Evolutionary conservation across 92 coral and sea anemone genomes (phyloP), one percentile per base, ranked within the genome.

Genomic region (Porites lobata): DNA sequence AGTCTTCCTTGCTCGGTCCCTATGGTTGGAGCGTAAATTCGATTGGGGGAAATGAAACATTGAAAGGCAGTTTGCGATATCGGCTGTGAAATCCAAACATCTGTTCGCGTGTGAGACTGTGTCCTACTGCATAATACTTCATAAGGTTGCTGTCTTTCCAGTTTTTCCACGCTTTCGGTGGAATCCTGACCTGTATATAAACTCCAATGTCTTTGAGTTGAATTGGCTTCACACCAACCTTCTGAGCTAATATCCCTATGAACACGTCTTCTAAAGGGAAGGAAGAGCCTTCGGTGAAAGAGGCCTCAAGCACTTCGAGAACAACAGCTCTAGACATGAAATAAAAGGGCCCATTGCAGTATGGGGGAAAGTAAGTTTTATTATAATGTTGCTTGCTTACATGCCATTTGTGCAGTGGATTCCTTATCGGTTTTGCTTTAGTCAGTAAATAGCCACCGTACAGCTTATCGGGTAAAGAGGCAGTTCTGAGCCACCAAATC

Each of bases 191-290:
- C 53, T 21, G 9, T 0, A 19, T 7, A 9, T 8, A 11, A 56
- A 26, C 19, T 1, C 69, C 20, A 1, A 19, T 15, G 1, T 14
- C 4, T 7, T 47, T n/a, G 1, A 77, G 69, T 1, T 54, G 54
- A 1, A 50, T 54, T 15, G 81, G 66, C 21, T n/a, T 26, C 3
- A 58, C 15, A 13, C 67, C 81, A n/a, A 56, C 8, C 9, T 56
- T 26, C 63, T 78, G 82, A 13, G 88, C 77, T 22, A 91, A 64
- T 26, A 81, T 67, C 4, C 94, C 94, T 57, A 87, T 80, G 21
- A 65, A 91, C 19, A 90, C 94, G 57, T 91, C 94, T 61, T 90
- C 93, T 14, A 79, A 71, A 11, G 77, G 87, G 2, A 90, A 82
- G 47, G 73, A 38, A 38, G 47, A 38, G 47, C 47, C 47, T 38